Conservation (phyloP, 1,140 invertebrate species). For the Aethina tumida region DNA sequence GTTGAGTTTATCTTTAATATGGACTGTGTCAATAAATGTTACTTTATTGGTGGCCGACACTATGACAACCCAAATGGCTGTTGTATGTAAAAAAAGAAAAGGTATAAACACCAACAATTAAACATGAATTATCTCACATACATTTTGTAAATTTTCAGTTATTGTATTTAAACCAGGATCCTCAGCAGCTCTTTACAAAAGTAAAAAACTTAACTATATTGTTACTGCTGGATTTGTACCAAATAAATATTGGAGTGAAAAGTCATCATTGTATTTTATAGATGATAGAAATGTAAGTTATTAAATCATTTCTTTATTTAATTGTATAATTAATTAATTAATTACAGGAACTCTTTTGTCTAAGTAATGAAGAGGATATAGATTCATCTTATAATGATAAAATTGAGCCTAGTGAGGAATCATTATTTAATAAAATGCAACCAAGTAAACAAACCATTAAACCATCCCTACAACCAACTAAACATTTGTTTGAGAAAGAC, state of each 20-base stretch:
- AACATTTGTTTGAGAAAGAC: constrained; percentile 19
- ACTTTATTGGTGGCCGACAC: constrained; percentile 47
- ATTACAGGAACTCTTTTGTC: constrained; percentile 24
- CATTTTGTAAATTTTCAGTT: constrained; percentile 40
- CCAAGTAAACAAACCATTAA: constrained; percentile 13
- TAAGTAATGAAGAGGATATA: constrained; percentile 19
- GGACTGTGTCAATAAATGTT: constrained; percentile 46
- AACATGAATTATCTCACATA: constrained; percentile 2
- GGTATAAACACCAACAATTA: constrained; percentile 32
- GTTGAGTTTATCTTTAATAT: constrained; percentile 49
- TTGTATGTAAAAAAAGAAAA: constrained; percentile 50
- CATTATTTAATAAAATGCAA: constrained; percentile 21
- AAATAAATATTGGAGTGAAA: constrained; percentile 46
- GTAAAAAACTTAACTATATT: constrained; percentile 34
- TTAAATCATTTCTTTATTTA: constrained; percentile 14
- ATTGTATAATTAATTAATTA: constrained; percentile 10
- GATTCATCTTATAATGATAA: constrained; percentile 8
- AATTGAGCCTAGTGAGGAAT: constrained; percentile 10
- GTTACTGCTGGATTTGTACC: constrained; percentile 46
- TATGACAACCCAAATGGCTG: constrained; percentile 52
- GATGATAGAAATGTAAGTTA: constrained; percentile 42
- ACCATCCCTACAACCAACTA: constrained; percentile 2
- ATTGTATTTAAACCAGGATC: constrained; percentile 49
- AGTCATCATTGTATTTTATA: constrained; percentile 48
- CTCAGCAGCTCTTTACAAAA: constrained; percentile 42